These are phyloP conservation scores for Eupsilia transversa DNA, from an alignment of 2,888 invertebrate species.

Conservation along the genomic window DNA sequence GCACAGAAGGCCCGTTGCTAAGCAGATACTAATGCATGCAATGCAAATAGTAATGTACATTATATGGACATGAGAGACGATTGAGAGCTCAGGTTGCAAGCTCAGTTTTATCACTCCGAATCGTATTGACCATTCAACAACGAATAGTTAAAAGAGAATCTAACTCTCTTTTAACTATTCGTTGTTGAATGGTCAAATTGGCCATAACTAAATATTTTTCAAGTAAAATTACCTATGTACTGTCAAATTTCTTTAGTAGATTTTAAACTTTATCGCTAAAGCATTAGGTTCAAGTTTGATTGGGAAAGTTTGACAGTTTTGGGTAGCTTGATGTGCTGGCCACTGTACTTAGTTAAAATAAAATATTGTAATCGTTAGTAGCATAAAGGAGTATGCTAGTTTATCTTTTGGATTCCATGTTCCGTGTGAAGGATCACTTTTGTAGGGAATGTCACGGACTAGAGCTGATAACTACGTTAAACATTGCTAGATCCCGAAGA, in stretches of 20 bases:
- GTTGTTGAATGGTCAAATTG: not conserved
- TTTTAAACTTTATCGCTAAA: too few relatives aligned
- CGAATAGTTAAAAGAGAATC: too few relatives aligned
- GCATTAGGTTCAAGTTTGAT: too few relatives aligned
- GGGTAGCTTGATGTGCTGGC: too few relatives aligned
- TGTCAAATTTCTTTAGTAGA: too few relatives aligned
- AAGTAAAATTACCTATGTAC: not conserved
- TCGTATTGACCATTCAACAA: too few relatives aligned
- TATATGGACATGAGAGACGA: not conserved
- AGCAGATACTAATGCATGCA: too few relatives aligned
- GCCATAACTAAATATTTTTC: not conserved
- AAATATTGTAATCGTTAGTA: not conserved
- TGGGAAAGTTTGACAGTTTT: too few relatives aligned
- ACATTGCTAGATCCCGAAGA: not conserved
- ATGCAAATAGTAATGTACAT: not conserved
- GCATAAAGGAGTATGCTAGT: not conserved
- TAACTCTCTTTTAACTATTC: not conserved
- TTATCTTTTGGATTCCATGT: not conserved
- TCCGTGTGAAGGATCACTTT: not conserved
- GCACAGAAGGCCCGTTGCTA: conserved; percentile 16
- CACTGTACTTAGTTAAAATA: too few relatives aligned
- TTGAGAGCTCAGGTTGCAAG: not conserved
- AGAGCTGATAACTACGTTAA: not conserved
- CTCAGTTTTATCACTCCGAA: too few relatives aligned
- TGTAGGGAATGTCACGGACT: not conserved